Evolutionary conservation across 1,140 invertebrate genomes (phyloP).

Genomic region (Planococcus citri): DNA sequence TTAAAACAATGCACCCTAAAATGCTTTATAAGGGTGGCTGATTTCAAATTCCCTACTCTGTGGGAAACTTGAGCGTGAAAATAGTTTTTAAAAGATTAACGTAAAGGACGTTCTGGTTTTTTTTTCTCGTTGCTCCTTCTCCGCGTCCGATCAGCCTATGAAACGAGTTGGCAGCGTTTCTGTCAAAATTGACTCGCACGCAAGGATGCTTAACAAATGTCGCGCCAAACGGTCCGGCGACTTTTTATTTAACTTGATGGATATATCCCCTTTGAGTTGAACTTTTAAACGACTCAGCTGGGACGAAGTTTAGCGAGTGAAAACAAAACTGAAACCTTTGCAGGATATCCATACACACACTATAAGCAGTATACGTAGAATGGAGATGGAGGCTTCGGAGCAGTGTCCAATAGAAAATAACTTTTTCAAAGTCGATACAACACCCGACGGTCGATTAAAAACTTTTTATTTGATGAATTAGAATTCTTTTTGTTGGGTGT

Average conservation of each 20-base stretch:
- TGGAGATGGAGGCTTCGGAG: no score
- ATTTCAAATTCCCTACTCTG: no score
- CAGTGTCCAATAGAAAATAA: neutral
- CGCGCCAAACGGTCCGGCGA: constrained; percentile 17
- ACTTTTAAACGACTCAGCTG: constrained; percentile 19
- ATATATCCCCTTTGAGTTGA: constrained; percentile 15
- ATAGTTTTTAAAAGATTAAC: constrained; percentile 14
- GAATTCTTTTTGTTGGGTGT: constrained; percentile 8
- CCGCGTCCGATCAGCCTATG: no score
- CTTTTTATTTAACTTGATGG: constrained; percentile 20
- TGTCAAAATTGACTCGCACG: constrained; percentile 13
- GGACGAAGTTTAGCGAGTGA: constrained; percentile 15
- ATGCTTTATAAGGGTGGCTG: no score
- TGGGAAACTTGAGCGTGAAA: neutral
- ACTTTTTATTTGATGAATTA: constrained; percentile 14
- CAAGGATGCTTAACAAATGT: constrained; percentile 6
- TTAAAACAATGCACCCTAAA: no score
- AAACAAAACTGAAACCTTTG: constrained; percentile 1
- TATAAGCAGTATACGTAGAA: neutral
- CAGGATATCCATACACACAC: neutral
- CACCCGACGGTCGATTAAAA: constrained; percentile 10
- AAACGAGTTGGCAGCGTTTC: neutral
- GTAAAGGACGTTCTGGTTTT: neutral
- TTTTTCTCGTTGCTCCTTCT: no score
- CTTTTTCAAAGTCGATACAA: neutral